Percentiles rank a stretch among this genome's conserved stretches.
Conservation (phyloP, 1,140 invertebrate genomes). For the Lerema accius region DNA sequence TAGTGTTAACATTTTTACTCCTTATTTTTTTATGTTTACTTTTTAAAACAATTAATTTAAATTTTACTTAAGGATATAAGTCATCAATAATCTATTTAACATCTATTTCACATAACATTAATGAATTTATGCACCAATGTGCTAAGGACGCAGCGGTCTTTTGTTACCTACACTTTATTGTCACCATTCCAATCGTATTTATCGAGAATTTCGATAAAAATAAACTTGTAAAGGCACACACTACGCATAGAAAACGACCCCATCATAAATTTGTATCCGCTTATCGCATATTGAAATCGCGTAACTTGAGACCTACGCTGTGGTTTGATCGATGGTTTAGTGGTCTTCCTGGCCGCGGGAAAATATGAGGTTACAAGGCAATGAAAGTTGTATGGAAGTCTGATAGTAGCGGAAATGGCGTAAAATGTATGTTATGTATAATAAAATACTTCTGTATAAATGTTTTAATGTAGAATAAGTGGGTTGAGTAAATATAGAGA, state of each 20-base stretch:
- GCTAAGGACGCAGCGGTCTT: no score
- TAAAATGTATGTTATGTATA: no score
- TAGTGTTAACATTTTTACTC: no score
- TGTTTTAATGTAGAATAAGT: neutral
- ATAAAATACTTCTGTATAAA: neutral
- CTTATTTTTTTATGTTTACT: no score
- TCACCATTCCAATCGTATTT: conserved; percentile 35
- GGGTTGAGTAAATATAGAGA: no score
- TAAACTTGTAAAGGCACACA: conserved; percentile 47
- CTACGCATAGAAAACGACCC: conserved; percentile 52
- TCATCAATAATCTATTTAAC: no score
- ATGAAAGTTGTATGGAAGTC: conserved; percentile 8
- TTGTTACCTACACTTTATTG: conserved; percentile 17
- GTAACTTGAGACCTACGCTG: conserved; percentile 45
- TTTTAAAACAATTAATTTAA: no score
- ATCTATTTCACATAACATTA: no score
- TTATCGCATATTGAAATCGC: conserved; percentile 56
- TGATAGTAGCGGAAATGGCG: neutral
- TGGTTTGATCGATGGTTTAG: conserved; percentile 43
- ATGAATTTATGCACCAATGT: no score
- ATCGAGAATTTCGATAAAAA: conserved; percentile 57
- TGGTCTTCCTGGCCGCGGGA: conserved; percentile 17
- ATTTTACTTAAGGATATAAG: no score
- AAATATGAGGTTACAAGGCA: conserved; percentile 26
- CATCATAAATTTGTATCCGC: conserved; percentile 64